Percentiles rank a stretch among this genome's conserved stretches.
phyloP scores from a whole-genome alignment of 1,140 invertebrate genomes.

The Zaprionus africanus region DNA sequence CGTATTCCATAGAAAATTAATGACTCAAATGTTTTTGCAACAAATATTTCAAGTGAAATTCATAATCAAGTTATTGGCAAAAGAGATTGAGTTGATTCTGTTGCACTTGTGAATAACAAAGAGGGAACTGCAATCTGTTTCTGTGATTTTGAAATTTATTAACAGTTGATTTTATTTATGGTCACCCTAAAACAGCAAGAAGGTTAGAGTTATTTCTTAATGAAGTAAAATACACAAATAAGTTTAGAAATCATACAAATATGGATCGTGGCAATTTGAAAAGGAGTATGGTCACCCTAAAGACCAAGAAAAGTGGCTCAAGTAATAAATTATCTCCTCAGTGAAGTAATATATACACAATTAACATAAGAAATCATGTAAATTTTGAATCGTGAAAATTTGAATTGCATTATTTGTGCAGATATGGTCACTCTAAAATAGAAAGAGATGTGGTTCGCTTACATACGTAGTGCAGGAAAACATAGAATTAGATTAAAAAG shows the following conservation, averaged over 20 bases:
- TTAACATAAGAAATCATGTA: too few relatives aligned
- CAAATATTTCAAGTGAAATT: not conserved
- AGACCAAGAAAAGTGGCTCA: not conserved
- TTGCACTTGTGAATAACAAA: not conserved
- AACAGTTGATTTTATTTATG: too few relatives aligned
- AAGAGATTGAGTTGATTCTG: not conserved
- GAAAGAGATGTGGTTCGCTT: too few relatives aligned
- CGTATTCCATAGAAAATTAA: not conserved
- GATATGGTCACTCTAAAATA: not conserved
- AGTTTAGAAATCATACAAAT: too few relatives aligned
- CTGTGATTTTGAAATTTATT: too few relatives aligned
- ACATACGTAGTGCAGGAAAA: not conserved
- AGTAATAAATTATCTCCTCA: too few relatives aligned
- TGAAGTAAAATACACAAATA: too few relatives aligned
- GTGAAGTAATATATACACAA: too few relatives aligned
- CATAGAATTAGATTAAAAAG: not conserved
- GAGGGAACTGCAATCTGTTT: too few relatives aligned
- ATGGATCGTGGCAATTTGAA: fast-evolving
- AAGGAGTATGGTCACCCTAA: not conserved
- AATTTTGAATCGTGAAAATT: too few relatives aligned
- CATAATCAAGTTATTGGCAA: not conserved
- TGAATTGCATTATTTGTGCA: not conserved
- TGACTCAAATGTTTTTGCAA: slow-evolving; percentile 15
- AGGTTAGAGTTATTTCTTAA: too few relatives aligned
- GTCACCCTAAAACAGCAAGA: too few relatives aligned